A percentile compares a stretch with the other conserved stretches of the same genome.
Conservation (phyloP, 2,888 invertebrate species). For the Alitta virens region DNA sequence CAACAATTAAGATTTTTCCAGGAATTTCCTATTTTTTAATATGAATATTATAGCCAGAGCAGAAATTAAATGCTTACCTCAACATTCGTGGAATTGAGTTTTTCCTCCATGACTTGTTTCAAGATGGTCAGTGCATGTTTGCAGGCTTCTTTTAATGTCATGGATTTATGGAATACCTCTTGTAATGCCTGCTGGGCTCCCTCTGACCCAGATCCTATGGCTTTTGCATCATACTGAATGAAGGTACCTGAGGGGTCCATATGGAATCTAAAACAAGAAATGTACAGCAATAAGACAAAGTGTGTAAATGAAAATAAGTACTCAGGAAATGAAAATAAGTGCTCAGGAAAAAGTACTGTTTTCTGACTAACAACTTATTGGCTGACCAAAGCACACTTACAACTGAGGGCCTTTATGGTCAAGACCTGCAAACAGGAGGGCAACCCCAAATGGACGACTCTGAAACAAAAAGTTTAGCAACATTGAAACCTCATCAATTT, state of each 20-base stretch:
- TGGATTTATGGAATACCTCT: constrained; percentile 72
- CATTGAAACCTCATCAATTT: too few relatives aligned
- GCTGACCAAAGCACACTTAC: constrained; percentile 61
- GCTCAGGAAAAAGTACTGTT: too few relatives aligned
- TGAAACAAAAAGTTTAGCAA: constrained; percentile 29
- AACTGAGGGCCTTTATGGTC: constrained; percentile 92
- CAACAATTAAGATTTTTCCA: not conserved
- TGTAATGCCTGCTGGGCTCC: constrained; percentile 94
- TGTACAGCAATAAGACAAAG: not conserved
- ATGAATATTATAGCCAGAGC: not conserved
- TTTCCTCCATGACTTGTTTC: constrained; percentile 99
- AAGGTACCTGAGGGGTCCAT: constrained; percentile 99
- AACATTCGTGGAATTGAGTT: constrained; percentile 92
- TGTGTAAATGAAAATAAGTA: too few relatives aligned
- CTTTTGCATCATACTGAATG: constrained; percentile 96
- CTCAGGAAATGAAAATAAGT: too few relatives aligned
- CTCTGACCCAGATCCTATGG: constrained; percentile 98
- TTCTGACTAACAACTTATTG: too few relatives aligned
- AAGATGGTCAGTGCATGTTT: constrained; percentile 87
- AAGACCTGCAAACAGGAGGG: constrained; percentile 89
- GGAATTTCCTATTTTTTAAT: too few relatives aligned
- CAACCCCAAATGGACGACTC: constrained; percentile 98
- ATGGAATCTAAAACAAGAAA: constrained; percentile 64
- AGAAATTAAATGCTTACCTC: constrained; percentile 64
- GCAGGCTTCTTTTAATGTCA: constrained; percentile 90